phyloP scores from a whole-genome alignment of 1,140 invertebrate species.

The Planococcus citri region DNA sequence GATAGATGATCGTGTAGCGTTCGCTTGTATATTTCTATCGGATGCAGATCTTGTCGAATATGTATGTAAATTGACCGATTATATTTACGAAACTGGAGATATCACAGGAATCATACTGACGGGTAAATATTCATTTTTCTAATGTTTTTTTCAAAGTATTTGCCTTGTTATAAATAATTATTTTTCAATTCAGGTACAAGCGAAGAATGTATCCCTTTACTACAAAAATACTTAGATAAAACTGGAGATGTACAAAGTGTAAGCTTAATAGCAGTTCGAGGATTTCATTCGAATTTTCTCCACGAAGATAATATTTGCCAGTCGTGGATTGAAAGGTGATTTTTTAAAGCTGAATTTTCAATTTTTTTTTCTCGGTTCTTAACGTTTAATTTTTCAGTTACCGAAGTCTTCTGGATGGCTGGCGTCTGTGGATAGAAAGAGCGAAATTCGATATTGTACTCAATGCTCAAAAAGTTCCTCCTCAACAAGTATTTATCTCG shows the following conservation, averaged over 20 bases:
- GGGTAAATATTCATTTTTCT: slow-evolving; percentile 16
- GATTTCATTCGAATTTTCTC: slow-evolving; percentile 50
- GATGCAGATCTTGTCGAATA: slow-evolving; percentile 69
- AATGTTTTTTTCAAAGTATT: background rate
- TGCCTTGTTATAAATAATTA: background rate
- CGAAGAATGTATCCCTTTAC: slow-evolving; percentile 57
- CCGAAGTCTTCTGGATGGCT: slow-evolving; percentile 57
- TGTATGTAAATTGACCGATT: slow-evolving; percentile 53
- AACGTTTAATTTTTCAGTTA: slow-evolving; percentile 42
- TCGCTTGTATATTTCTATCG: slow-evolving; percentile 78
- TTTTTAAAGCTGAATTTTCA: slow-evolving; percentile 16
- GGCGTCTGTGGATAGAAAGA: slow-evolving; percentile 68
- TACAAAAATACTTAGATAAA: slow-evolving; percentile 80
- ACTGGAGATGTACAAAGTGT: slow-evolving; percentile 87
- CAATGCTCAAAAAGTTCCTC: slow-evolving; percentile 46
- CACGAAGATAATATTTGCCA: slow-evolving; percentile 44
- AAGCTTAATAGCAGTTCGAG: slow-evolving; percentile 62
- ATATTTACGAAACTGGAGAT: slow-evolving; percentile 61
- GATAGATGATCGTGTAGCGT: slow-evolving; percentile 81
- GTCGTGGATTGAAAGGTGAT: slow-evolving; percentile 58
- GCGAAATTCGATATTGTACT: slow-evolving; percentile 64
- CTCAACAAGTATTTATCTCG: slow-evolving; percentile 70
- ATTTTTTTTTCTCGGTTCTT: background rate
- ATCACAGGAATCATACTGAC: slow-evolving; percentile 53
- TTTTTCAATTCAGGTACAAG: slow-evolving; percentile 43